Evolutionary conservation across 2,113 vertebrate species (phyloP).

Genomic region (Caracal caracal): DNA sequence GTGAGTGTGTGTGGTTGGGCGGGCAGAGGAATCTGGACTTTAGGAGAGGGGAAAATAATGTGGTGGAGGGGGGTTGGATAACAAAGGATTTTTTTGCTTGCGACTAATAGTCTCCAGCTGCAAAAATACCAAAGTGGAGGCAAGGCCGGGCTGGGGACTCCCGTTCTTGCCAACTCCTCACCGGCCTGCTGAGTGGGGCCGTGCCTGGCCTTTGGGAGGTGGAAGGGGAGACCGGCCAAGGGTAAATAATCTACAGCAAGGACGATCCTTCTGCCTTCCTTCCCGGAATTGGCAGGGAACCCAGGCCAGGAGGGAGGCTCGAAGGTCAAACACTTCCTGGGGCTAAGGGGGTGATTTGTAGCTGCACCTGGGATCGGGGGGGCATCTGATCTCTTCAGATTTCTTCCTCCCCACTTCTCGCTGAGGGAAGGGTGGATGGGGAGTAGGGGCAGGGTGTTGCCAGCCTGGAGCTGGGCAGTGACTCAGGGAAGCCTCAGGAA

Average conservation of each 20-base stretch:
- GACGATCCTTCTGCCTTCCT: background rate
- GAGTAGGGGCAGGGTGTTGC: slow-evolving; percentile 56
- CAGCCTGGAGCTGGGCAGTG: slow-evolving; percentile 69
- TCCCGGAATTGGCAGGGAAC: slow-evolving; percentile 7
- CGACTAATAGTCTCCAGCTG: slow-evolving; percentile 80
- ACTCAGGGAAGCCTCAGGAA: slow-evolving; percentile 78
- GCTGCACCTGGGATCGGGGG: background rate
- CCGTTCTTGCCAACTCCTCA: slow-evolving; percentile 66
- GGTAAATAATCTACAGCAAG: slow-evolving; percentile 24
- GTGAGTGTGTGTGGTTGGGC: background rate
- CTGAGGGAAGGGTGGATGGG: background rate
- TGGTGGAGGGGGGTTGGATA: slow-evolving; percentile 65
- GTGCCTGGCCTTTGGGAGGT: slow-evolving; percentile 65
- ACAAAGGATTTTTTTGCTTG: slow-evolving; percentile 79
- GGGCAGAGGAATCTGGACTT: slow-evolving; percentile 71
- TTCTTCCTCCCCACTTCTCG: background rate
- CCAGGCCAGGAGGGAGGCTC: background rate
- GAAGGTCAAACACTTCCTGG: background rate
- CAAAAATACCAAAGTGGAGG: slow-evolving; percentile 77
- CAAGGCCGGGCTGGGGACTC: slow-evolving; percentile 50
- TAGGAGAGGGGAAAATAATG: slow-evolving; percentile 73
- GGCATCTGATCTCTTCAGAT: background rate
- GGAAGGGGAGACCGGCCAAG: slow-evolving; percentile 51
- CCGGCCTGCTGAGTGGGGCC: slow-evolving; percentile 72
- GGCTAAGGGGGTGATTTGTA: background rate